Base-by-base conservation (phyloP, 2,888 invertebrate species). In the Norana najaformis region DNA sequence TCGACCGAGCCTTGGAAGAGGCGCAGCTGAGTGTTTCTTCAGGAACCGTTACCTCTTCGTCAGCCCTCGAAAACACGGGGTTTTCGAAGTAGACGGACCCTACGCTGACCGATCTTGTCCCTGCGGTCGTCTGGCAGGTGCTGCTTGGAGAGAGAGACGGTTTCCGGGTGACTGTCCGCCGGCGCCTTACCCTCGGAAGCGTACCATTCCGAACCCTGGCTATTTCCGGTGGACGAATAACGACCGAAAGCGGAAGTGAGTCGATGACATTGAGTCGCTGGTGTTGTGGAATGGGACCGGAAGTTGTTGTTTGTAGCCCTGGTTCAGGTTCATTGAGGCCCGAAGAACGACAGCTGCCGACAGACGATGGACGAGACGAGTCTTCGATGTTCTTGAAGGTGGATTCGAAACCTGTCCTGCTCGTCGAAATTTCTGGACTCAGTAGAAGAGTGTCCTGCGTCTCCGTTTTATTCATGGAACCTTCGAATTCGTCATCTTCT, bases 81-180 rank as follows among this genome's bases (percentile, higher is more conserved):
- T 85, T 85, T 16, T 85, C 85, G 23, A 85, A 85, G 85, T 85
- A 85, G 85, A 85, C 36, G 36, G 85, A 85, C 23, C 85, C 85
- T 14, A 23, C 85, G 37, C 85, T 85, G 85, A 85, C 36, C 20
- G 85, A 85, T 35, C 85, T 85, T 37, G 85, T 18, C 14, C 36
- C 37, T 1, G 83, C 83, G 30, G 83, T 6, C 36, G 35, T 37
- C 36, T 85, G 35, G 20, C 85, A 5, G 35, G 16, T 16, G 0
- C 36, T 11, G 36, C 35, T 36, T 20, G 4, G 30, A 8, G 85
- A 30, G 5, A 85, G 85, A 34, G 85, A 85, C 20, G 37, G 35
- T 35, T 36, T 35, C 35, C 85, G 36, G 18, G 37, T 0, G 37
- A 85, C 23, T 23, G 85, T 35, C 23, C 85, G 85, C 36, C 85